A percentile compares a stretch with the other conserved stretches of the same genome.
phyloP scores from a whole-genome alignment of 2,888 invertebrate species.

The Hartigia nigra region DNA sequence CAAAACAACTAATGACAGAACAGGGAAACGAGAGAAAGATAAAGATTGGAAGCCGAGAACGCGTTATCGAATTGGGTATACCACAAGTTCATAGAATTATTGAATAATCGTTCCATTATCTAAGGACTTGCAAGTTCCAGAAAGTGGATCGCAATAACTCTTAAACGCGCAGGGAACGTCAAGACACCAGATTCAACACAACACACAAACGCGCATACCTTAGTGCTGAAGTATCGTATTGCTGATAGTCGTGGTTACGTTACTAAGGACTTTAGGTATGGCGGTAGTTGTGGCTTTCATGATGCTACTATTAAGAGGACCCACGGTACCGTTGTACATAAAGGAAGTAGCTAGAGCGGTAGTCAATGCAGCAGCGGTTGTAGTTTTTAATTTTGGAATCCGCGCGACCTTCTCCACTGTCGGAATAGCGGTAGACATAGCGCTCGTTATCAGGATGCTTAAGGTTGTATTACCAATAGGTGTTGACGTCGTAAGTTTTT shows the following conservation, averaged over 20 bases:
- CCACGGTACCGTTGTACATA: conserved; percentile 44
- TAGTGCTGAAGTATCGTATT: conserved; percentile 48
- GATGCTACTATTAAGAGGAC: conserved; percentile 37
- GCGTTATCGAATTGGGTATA: neutral
- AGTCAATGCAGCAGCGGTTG: conserved; percentile 43
- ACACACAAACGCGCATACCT: conserved; percentile 28
- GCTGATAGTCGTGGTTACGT: conserved; percentile 47
- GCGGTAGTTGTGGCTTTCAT: conserved; percentile 46
- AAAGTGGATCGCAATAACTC: neutral
- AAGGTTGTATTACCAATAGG: conserved; percentile 40
- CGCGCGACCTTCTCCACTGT: conserved; percentile 45
- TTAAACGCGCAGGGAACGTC: neutral
- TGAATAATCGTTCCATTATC: neutral
- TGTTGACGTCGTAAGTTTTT: conserved; percentile 34
- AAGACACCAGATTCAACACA: conserved; percentile 41
- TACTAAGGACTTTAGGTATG: conserved; percentile 47
- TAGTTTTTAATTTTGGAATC: conserved; percentile 43
- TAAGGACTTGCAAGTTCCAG: neutral
- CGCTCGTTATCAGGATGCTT: conserved; percentile 48
- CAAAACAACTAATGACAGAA: neutral
- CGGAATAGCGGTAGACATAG: conserved; percentile 43
- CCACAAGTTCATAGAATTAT: neutral
- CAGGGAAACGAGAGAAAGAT: neutral
- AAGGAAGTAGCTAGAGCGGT: conserved; percentile 45
- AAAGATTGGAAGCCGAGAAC: neutral